Conservation (phyloP, 2,888 invertebrate genomes). For the Drosophila hamatofila region DNA sequence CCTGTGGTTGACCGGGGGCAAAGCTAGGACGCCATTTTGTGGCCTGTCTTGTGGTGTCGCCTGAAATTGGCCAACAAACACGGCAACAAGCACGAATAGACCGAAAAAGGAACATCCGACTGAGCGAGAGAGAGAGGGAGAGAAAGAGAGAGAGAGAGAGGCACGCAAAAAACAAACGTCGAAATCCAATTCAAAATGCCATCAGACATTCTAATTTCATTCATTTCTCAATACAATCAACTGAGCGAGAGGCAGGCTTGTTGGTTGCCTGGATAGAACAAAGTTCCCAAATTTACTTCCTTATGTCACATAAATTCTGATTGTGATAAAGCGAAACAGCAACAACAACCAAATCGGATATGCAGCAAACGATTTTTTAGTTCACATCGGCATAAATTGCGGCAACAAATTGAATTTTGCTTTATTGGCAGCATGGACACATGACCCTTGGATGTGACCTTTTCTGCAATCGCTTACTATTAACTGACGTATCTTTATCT, state of each 20-base stretch:
- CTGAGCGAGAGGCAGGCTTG: slow-evolving; percentile 4
- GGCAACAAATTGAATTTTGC: slow-evolving; percentile 53
- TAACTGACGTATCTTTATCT: not conserved
- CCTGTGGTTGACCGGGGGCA: slow-evolving; percentile 4
- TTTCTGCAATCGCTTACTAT: not conserved
- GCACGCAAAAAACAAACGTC: slow-evolving; percentile 44
- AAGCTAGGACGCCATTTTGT: slow-evolving; percentile 61
- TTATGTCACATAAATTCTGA: slow-evolving; percentile 69
- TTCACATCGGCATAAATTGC: slow-evolving; percentile 41
- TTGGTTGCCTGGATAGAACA: not conserved
- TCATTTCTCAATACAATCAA: slow-evolving; percentile 79
- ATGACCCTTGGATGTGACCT: not conserved
- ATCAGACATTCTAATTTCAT: slow-evolving; percentile 81
- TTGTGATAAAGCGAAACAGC: slow-evolving; percentile 58
- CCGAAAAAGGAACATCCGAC: slow-evolving; percentile 21
- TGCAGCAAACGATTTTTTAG: slow-evolving; percentile 39
- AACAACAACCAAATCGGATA: slow-evolving; percentile 20
- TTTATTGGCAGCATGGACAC: slow-evolving; percentile 21
- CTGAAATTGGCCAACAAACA: slow-evolving; percentile 69
- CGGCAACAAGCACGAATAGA: slow-evolving; percentile 26
- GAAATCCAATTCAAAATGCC: slow-evolving; percentile 78
- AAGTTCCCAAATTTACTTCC: slow-evolving; percentile 48
- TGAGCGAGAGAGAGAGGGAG: not conserved
- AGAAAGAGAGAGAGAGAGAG: not conserved
- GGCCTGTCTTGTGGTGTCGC: slow-evolving; percentile 74